phyloP scores from a whole-genome alignment of 1,140 invertebrate species.

The Papilio polytes region DNA sequence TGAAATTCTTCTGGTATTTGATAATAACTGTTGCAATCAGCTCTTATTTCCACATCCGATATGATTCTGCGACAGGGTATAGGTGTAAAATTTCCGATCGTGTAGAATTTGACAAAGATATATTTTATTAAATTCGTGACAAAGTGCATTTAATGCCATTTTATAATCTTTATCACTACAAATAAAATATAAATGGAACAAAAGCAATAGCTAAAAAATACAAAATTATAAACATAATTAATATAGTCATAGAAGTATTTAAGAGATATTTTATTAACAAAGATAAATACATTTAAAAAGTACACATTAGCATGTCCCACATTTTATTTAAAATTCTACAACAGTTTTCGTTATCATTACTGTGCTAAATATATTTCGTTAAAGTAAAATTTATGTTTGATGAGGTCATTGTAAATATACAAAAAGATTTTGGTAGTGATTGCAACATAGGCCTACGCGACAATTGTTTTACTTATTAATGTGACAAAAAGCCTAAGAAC shows the following conservation, averaged over 20 bases:
- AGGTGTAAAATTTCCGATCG: slow-evolving; percentile 8
- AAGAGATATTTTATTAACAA: background rate
- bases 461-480: background rate
- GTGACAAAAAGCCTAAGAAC: background rate
- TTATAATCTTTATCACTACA: background rate
- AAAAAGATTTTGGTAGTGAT: background rate
- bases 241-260: background rate
- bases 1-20: background rate
- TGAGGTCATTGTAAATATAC: background rate
- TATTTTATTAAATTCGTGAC: slow-evolving; percentile 12
- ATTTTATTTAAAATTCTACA: background rate
- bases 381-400: background rate
- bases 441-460: background rate
- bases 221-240: background rate
- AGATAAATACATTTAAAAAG: background rate
- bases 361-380: slow-evolving; percentile 8
- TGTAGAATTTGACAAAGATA: slow-evolving; percentile 8
- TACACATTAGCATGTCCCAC: background rate
- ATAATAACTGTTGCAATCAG: slow-evolving; percentile 38
- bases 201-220: background rate
- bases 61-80: slow-evolving; percentile 39
- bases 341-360: background rate
- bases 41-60: slow-evolving; percentile 20
- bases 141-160: slow-evolving; percentile 21
- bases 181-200: background rate